Evolutionary conservation across 2,888 invertebrate species (phyloP), one percentile per base, ranked within the genome.

Genomic region (Steinernema scapterisci): DNA sequence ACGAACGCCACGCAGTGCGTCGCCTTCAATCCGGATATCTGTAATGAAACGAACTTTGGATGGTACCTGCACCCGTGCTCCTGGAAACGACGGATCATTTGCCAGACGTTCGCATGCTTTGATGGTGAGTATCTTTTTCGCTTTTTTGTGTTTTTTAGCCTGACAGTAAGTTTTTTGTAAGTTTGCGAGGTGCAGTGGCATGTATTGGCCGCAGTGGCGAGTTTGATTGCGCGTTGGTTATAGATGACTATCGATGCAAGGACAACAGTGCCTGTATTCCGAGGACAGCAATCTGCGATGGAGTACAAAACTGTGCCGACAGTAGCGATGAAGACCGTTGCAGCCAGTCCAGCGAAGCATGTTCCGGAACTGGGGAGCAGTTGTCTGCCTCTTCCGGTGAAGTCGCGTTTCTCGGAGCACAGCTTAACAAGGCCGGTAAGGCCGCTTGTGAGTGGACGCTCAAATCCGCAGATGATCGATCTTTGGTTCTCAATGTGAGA

Each of bases 21-120:
- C 9, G 71, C 38, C n/a, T 72, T 72, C 21, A 52, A 72, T 38
- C 43, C 72, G 2, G 31, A 51, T 38, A 23, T 72, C 13, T 51
- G 52, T 21, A 72, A 23, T 31, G 52, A 43, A 52, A 43, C 51
- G 23, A 51, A 44, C 25, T 80, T 80, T 71, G 84, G 85, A 16
- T 85, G 85, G 85, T 52, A 77, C n/a, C 63, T 82, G 9, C 52
- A 75, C 5, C 73, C 80, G 23, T 84, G 84, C 70, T 44, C 70
- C 5, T 25, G 46, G 0, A 72, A 73, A 43, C 75, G 79, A 11
- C 78, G 82, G 7, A 73, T 80, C 16, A 76, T 85, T 46, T 85
- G 85, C 71, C 77, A 85, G 45, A 84, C 84, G 27, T 83, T 84
- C 63, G 79, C 80, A n/a, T 85, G 85, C 75, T 76, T 76, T 16